phyloP scores from a whole-genome alignment of 2,113 vertebrate genomes.

The Semicossyphus pulcher region DNA sequence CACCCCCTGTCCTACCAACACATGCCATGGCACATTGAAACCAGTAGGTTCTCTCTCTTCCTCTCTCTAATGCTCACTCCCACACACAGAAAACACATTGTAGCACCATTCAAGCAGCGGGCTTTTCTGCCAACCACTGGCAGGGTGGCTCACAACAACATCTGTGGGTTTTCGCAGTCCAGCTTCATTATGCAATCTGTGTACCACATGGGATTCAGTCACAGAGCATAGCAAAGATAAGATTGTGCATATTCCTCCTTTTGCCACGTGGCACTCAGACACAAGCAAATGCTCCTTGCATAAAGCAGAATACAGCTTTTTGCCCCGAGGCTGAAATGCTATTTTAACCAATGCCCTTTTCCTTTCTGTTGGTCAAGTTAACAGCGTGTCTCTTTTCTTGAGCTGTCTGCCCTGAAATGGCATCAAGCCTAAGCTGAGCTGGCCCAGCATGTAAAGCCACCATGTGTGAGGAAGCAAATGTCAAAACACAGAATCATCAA shows the following conservation, averaged over 20 bases:
- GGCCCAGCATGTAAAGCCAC: not conserved
- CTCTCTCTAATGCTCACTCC: slow-evolving; percentile 22
- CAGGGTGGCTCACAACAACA: slow-evolving; percentile 69
- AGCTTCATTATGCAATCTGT: slow-evolving; percentile 73
- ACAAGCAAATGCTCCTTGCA: slow-evolving; percentile 42
- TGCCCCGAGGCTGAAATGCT: slow-evolving; percentile 44
- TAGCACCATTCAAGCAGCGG: slow-evolving; percentile 37
- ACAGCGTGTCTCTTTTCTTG: slow-evolving; percentile 24
- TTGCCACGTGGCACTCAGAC: slow-evolving; percentile 44
- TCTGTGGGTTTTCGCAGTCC: slow-evolving; percentile 64
- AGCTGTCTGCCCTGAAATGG: slow-evolving; percentile 35
- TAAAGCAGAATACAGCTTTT: slow-evolving; percentile 35
- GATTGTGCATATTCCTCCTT: slow-evolving; percentile 24
- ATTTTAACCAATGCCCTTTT: slow-evolving; percentile 49
- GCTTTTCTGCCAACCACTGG: slow-evolving; percentile 64
- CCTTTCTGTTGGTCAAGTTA: slow-evolving; percentile 42
- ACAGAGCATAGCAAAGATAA: slow-evolving; percentile 38
- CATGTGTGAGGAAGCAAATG: slow-evolving; percentile 14
- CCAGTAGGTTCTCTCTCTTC: slow-evolving; percentile 22
- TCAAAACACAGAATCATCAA: not conserved
- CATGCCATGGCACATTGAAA: slow-evolving; percentile 36
- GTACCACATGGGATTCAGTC: slow-evolving; percentile 56
- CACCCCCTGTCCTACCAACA: slow-evolving; percentile 7
- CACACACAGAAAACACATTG: slow-evolving; percentile 54
- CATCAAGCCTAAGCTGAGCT: slow-evolving; percentile 3